Base-by-base conservation (phyloP, 2,888 invertebrate genomes). In the Pachliopta kotzebuea region DNA sequence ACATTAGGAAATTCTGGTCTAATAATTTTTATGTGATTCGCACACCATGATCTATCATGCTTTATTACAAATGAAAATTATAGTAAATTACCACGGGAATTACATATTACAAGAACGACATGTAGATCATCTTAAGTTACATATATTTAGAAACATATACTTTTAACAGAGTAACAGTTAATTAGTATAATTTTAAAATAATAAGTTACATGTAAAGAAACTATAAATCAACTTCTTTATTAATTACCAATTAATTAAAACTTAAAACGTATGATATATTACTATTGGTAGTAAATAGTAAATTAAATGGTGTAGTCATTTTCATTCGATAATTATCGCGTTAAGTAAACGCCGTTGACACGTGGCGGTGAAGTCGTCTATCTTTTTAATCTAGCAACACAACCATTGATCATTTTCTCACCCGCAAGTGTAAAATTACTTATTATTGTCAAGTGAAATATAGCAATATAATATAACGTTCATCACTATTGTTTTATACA, bases 391-490 rank as follows among this genome's bases (percentile, higher is more conserved):
- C 56, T 62, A 20, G 31, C 31, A 50, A 50, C 21, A 50, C 49
- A 56, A 21, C 50, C 50, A 56, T 62, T 56, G 24, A 57, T 62
- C 62, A 62, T 62, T 62, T 62, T 62, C 56, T 42, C 62, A 62
- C 62, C 52, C n/a, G 2, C 52, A 14, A 23, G 24, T 56, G 24
- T 0, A 11, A 31, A 20, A 18, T 56, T 14, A 56, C n/a, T 7
- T 17, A 52, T 52, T 17, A 20, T 20, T 18, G 21, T n/a, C 11
- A 21, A 52, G 9, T 4, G 14, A 52, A 45, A n/a, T 18, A 42
- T n/a, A 18, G 45, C 45, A 45, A 45, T 45, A 18, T 18, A 42
- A 42, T 14, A 4, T 42, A 1, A 14, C 14, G 4, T 14, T 17
- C 18, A 42, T n/a, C n/a, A 45, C n/a, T n/a, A n/a, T 45, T 45